A percentile compares a stretch with the other conserved stretches of the same genome.
These are phyloP conservation scores for Cinclus cinclus DNA, from an alignment of 2,113 vertebrate genomes.

Conservation along the genomic window DNA sequence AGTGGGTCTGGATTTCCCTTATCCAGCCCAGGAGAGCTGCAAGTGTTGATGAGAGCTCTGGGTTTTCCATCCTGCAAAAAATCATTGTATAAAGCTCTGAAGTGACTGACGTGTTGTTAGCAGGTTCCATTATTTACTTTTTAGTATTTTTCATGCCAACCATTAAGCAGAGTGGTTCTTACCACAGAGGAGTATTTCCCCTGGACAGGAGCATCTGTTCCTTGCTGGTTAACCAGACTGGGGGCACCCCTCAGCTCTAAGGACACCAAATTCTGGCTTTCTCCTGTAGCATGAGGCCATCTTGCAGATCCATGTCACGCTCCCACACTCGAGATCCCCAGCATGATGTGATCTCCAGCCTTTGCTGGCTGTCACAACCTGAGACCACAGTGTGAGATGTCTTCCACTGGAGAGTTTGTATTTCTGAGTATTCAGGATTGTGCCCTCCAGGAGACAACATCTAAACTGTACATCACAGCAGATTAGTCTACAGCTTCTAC, in stretches of 20 bases:
- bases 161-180: not conserved
- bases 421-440: not conserved
- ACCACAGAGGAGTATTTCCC: not conserved
- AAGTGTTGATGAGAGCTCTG: not conserved
- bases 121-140: not conserved
- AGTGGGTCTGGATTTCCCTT: not conserved
- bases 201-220: not conserved
- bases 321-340: not conserved
- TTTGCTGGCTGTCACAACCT: not conserved
- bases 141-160: not conserved
- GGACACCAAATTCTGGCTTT: accelerated
- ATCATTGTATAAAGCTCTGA: not conserved
- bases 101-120: not conserved
- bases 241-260: not conserved
- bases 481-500: conserved; percentile 2
- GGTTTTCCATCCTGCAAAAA: not conserved
- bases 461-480: not conserved
- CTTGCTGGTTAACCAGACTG: not conserved
- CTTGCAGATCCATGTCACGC: not conserved
- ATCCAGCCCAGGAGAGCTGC: not conserved
- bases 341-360: accelerated
- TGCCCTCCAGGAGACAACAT: not conserved
- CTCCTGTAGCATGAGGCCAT: accelerated
- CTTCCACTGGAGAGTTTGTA: not conserved
- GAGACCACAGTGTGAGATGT: not conserved